Evolutionary conservation across 2,797 vertebrate species (phyloP), one percentile per base, ranked within the genome.

Genomic region (Phoebastria nigripes): DNA sequence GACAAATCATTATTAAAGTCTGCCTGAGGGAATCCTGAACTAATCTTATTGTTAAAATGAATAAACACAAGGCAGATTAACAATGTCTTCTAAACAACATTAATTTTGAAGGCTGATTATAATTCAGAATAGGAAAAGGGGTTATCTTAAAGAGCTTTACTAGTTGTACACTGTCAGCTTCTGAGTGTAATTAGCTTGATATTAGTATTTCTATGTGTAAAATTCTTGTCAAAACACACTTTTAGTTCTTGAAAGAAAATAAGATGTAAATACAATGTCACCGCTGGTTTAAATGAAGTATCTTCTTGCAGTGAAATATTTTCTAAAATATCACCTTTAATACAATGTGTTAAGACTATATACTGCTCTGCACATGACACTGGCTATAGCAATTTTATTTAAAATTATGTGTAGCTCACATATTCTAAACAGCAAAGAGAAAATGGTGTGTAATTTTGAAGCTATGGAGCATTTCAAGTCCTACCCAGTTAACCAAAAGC

Each of bases 151-250:
- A 65, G 62, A 87, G 72, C 73, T 83, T 69, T 66, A 52, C 62
- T 80, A 52, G 46, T 33, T 51, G 67, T 47, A 89, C 73, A 49
- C 74, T 84, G 88, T 49, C 92, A 83, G 82, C 61, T 86, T n/a
- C 81, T 54, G 49, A 87, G 85, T 7, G 7, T 24, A 93, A 82
- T 89, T 90, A 87, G 47, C 67, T 77, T 56, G 66, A 80, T 72
- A 66, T 89, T 89, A 90, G 65, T 66, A 82, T 12, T 91, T 70
- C 80, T 62, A 13, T 31, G 83, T 77, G 83, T 39, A 86, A 90
- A 89, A 79, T 33, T 56, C 85, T 39, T 95, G 90, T 94, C 93
- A 95, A 92, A 96, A 94, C 66, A 93, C 26, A 41, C 66, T 88
- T 71, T 16, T 8, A 26, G 29, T 33, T 91, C 74, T 80, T 95